Evolutionary conservation across 2,797 vertebrate species (phyloP), one percentile per base, ranked within the genome.

Genomic region (Spizella passerina): DNA sequence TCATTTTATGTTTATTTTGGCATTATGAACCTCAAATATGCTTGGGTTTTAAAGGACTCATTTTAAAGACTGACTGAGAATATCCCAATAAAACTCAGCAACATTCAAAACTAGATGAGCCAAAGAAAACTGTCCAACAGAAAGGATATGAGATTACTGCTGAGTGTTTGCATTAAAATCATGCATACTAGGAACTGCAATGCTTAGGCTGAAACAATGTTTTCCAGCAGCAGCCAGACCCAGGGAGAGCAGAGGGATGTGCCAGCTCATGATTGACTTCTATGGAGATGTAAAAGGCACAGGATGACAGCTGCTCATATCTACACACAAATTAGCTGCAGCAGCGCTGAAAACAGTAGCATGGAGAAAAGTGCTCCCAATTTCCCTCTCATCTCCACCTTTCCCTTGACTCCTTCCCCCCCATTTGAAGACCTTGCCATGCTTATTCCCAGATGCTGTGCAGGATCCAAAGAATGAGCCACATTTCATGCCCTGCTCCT

Each of bases 81-180:
- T 27, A 36, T 34, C 17, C n/a, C 23, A 75, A 10, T 55, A 57
- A 90, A 95, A 86, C n/a, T 24, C 49, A 72, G 24, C 10, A 82
- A 41, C 38, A 49, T 86, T 71, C 53, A 32, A 81, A 93, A 60
- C 29, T 52, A 82, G 59, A 78, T 75, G 61, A 93, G 38, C 57
- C 69, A 95, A 86, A 86, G 52, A 91, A 87, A 91, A 73, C 57
- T 60, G 60, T n/a, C 77, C 65, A 90, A 46, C 30, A 90, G 64
- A 91, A 92, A 83, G 64, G 29, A 72, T 72, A 68, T 64, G 38
- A 87, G 57, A 88, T 71, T 69, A 69, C 80, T 86, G 50, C 59
- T 86, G 77, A 72, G 57, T 3, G 2, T 44, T 91, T 4, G 1
- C 69, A 71, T 72, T 90, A 83, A 76, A 83, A 78, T 52, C 19